These are phyloP conservation scores for Antennarius striatus DNA, from an alignment of 2,113 vertebrate genomes.

Conservation along the genomic window DNA sequence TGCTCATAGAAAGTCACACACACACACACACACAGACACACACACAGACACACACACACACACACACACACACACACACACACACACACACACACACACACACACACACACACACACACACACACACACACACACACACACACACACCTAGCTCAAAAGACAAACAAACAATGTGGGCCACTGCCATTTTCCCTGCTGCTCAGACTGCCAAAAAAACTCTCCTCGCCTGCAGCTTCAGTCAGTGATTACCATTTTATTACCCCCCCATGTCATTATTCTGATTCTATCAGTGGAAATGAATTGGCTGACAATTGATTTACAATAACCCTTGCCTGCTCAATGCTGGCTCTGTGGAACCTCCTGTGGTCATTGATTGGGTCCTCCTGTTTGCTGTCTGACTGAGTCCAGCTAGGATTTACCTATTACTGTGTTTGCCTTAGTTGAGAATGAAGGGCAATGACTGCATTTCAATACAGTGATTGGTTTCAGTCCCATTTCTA, in stretches of 20 bases:
- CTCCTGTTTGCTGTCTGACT: constrained; percentile 36
- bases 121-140: constrained; percentile 8
- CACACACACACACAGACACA: background rate
- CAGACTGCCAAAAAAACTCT: constrained; percentile 13
- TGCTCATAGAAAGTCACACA: too few relatives aligned
- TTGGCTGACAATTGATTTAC: constrained; percentile 75
- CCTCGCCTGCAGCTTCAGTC: constrained; percentile 46
- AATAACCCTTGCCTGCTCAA: constrained; percentile 44
- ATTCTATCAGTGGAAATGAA: constrained; percentile 78
- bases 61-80: constrained; percentile 3
- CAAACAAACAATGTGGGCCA: constrained; percentile 53
- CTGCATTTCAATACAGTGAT: constrained; percentile 4
- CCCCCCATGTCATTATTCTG: constrained; percentile 63
- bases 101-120: background rate
- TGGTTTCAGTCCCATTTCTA: too few relatives aligned
- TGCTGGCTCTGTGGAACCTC: constrained; percentile 48
- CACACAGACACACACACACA: constrained; percentile 14
- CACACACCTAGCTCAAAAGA: constrained; percentile 32
- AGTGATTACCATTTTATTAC: constrained; percentile 71
- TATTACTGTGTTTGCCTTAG: constrained; percentile 5
- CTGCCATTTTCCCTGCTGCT: constrained; percentile 37
- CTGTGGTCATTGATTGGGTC: constrained; percentile 66
- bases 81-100: constrained; percentile 12
- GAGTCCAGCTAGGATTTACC: constrained; percentile 45
- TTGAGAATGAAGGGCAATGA: constrained; percentile 5